phyloP scores from a whole-genome alignment of 2,113 vertebrate genomes.

The Marcusenius ussheri region DNA sequence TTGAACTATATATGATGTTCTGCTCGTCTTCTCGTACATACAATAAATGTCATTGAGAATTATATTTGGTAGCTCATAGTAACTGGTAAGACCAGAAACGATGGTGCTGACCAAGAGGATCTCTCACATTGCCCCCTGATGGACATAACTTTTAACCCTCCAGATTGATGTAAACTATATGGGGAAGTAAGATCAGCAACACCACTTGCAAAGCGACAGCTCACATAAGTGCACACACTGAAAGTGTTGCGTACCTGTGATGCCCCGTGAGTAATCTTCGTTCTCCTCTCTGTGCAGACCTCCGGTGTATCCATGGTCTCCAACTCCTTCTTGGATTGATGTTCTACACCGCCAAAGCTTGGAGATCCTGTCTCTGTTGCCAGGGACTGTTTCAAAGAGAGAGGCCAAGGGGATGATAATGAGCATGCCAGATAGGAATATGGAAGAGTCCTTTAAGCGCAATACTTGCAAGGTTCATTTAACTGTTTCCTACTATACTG shows the following conservation, averaged over 20 bases:
- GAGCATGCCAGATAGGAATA: not conserved
- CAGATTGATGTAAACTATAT: not conserved
- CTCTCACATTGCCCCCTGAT: not conserved
- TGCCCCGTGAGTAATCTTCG: constrained; percentile 71
- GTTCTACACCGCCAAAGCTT: constrained; percentile 19
- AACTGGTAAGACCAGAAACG: not conserved
- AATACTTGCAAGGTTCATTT: not conserved
- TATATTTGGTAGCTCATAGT: not conserved
- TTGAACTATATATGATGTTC: not conserved
- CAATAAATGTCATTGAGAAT: not conserved
- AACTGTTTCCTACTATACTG: not conserved
- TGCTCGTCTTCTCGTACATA: not conserved
- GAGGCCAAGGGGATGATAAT: not conserved
- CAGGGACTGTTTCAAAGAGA: constrained; percentile 3
- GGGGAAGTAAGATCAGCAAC: not conserved
- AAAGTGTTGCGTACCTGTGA: constrained; percentile 64
- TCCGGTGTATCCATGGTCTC: constrained; percentile 70
- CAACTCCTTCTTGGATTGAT: constrained; percentile 48
- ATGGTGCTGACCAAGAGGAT: not conserved
- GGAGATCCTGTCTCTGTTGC: constrained; percentile 26
- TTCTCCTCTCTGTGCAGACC: constrained; percentile 81
- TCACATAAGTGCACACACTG: not conserved
- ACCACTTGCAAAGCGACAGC: not conserved
- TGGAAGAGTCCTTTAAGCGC: not conserved
- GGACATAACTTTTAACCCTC: not conserved